phyloP scores from a whole-genome alignment of 1,140 invertebrate species.

The Hyles euphorbiae region DNA sequence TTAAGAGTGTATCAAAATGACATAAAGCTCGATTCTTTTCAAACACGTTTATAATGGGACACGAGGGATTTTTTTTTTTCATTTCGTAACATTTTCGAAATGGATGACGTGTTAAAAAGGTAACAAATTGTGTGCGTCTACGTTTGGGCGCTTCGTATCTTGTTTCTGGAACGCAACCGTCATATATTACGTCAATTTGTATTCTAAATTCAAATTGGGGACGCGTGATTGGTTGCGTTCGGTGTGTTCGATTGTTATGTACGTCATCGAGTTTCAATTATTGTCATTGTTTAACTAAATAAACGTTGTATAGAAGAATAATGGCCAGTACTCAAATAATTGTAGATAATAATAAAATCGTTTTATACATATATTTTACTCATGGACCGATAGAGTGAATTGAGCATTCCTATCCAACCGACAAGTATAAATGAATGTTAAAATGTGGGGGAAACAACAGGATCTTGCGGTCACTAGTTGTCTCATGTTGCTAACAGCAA shows the following conservation, averaged over 20 bases:
- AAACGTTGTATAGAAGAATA: no score
- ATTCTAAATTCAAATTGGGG: conserved; percentile 13
- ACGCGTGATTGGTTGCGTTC: neutral
- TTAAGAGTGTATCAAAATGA: conserved; percentile 70
- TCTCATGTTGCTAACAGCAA: no score
- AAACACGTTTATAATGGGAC: conserved; percentile 62
- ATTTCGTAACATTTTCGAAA: conserved; percentile 52
- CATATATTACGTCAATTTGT: conserved; percentile 36
- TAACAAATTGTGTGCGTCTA: conserved; percentile 45
- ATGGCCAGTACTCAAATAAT: no score
- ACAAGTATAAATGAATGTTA: no score
- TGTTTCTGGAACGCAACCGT: conserved; percentile 40
- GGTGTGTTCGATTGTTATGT: neutral
- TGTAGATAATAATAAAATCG: no score
- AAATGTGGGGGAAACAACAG: no score
- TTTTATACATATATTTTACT: no score
- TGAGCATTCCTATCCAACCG: no score
- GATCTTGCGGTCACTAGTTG: no score
- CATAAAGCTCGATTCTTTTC: conserved; percentile 67
- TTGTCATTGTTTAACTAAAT: no score
- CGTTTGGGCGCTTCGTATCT: conserved; percentile 26
- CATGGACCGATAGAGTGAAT: no score
- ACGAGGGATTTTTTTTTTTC: conserved; percentile 50
- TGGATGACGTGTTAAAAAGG: conserved; percentile 74
- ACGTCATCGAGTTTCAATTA: no score